Percentiles rank a stretch among this genome's conserved stretches.
Evolutionary conservation across 2,113 vertebrate species (phyloP).

Genomic region (Ceyx melanurus): DNA sequence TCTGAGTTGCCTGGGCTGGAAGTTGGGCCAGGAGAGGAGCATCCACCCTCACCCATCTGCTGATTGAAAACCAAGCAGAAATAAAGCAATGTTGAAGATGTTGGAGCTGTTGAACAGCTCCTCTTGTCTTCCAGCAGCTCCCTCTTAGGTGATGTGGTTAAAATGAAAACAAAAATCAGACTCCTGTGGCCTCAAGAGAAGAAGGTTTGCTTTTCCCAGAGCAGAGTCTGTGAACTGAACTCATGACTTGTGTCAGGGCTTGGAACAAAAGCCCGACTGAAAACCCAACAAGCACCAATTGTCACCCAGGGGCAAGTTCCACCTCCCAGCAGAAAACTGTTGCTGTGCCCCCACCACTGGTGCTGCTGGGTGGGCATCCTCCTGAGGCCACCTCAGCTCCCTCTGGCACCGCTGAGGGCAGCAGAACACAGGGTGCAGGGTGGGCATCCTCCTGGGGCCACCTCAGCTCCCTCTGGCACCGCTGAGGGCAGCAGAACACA

Average conservation of each 20-base stretch:
- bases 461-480: background rate
- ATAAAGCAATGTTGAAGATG: background rate
- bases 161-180: background rate
- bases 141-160: background rate
- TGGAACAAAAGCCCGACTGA: conserved; percentile 35
- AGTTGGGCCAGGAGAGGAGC: background rate
- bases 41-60: background rate
- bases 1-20: background rate
- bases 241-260: background rate
- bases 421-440: background rate
- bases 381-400: background rate
- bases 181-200: background rate
- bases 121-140: background rate
- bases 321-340: conserved; percentile 6
- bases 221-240: background rate
- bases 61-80: background rate
- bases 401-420: background rate
- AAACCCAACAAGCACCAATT: background rate
- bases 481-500: background rate
- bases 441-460: background rate
- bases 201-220: background rate
- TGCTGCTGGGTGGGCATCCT: background rate
- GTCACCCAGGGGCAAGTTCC: background rate
- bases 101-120: background rate
- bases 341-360: background rate